A percentile compares a stretch with the other conserved stretches of the same genome.
Evolutionary conservation across 35 echinoderm and acorn worm genomes (phyloP).

Genomic region (Ophiothrix spiculata): DNA sequence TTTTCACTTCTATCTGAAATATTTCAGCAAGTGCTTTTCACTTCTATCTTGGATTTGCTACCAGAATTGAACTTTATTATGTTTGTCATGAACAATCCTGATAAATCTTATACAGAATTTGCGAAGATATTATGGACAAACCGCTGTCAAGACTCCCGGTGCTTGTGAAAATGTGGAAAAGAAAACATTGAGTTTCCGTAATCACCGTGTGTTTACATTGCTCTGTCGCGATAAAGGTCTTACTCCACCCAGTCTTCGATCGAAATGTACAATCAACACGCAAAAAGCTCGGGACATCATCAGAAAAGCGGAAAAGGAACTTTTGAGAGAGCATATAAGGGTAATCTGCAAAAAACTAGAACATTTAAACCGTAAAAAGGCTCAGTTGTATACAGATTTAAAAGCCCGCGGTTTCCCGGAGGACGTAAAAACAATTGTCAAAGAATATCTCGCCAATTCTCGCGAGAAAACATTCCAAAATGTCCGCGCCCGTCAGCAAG

Average conservation of each 20-base stretch:
- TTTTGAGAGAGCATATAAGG: background rate
- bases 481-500: background rate
- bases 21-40: no score
- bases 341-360: background rate
- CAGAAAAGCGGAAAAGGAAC: background rate
- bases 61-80: no score
- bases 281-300: background rate
- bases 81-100: constrained; percentile 4
- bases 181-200: background rate
- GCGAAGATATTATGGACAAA: background rate
- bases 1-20: no score
- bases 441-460: background rate
- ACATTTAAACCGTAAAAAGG: background rate
- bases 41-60: no score
- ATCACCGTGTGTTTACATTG: background rate
- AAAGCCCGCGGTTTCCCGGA: background rate
- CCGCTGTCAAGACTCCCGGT: background rate
- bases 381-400: background rate
- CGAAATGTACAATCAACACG: background rate
- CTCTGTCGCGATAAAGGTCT: background rate
- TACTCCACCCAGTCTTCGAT: background rate
- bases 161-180: background rate
- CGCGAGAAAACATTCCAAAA: background rate
- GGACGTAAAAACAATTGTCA: background rate
- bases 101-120: background rate